These are phyloP conservation scores for Drosophila quinaria DNA, from an alignment of 2,888 invertebrate genomes.

Conservation along the genomic window DNA sequence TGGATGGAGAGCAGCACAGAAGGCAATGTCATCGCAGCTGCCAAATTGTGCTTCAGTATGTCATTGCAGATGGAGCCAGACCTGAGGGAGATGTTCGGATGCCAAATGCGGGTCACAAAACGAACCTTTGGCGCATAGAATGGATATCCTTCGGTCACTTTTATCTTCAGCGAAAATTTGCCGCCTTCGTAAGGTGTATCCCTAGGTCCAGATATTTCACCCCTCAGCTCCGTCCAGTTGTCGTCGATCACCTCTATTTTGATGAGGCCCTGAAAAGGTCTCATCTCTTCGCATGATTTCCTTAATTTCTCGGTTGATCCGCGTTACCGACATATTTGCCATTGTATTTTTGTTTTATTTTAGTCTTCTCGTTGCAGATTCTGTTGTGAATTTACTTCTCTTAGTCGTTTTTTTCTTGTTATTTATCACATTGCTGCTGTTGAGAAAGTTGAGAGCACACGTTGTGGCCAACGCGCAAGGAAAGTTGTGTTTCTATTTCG, in stretches of 20 bases:
- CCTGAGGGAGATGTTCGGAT: conserved; percentile 99
- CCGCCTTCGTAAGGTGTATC: conserved; percentile 98
- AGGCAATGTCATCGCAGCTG: conserved; percentile 98
- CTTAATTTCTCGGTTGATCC: neutral
- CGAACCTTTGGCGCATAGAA: conserved; percentile 99
- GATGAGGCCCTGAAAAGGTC: neutral
- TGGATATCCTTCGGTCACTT: conserved; percentile 99
- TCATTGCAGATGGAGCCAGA: conserved; percentile 99
- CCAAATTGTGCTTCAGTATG: conserved; percentile 99
- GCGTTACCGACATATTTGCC: neutral
- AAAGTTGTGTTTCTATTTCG: neutral
- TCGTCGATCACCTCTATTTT: conserved; percentile 1
- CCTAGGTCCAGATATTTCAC: conserved; percentile 98
- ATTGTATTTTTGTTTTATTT: neutral
- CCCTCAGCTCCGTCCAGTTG: conserved; percentile 93
- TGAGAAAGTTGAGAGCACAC: neutral
- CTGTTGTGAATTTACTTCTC: neutral
- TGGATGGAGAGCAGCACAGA: conserved; percentile 98
- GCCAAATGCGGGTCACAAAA: conserved; percentile 99
- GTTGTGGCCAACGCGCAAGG: neutral
- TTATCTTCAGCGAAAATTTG: conserved; percentile 96
- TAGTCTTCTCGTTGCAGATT: neutral
- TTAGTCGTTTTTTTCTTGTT: neutral
- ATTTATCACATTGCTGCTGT: neutral
- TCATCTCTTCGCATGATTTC: neutral